A percentile compares a stretch with the other conserved stretches of the same genome.
Evolutionary conservation across 2,113 vertebrate genomes (phyloP).

Genomic region (Mastomys coucha): DNA sequence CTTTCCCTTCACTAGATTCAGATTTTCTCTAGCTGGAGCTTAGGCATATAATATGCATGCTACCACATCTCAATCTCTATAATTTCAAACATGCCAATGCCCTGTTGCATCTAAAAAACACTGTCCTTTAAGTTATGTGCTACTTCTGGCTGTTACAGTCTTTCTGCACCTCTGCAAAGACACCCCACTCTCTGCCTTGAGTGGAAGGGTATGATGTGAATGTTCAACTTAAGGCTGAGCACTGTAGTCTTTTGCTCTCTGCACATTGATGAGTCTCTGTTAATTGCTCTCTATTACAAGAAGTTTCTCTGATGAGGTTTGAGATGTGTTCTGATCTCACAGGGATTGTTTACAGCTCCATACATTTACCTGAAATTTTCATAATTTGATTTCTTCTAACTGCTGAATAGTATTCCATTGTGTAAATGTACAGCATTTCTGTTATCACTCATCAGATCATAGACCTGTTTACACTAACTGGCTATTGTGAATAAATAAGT

Average conservation of each 20-base stretch:
- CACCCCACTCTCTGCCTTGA: background rate
- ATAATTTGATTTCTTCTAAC: background rate
- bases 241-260: background rate
- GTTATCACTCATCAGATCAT: background rate
- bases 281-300: background rate
- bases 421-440: background rate
- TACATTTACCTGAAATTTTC: background rate
- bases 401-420: background rate
- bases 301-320: background rate
- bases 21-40: background rate
- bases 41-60: background rate
- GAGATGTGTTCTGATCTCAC: background rate
- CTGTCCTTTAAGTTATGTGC: background rate
- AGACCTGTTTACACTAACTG: background rate
- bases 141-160: background rate
- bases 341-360: background rate
- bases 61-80: background rate
- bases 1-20: background rate
- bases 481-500: background rate
- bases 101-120: background rate
- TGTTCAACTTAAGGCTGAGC: background rate
- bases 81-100: background rate
- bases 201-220: too few relatives aligned
- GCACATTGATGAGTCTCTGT: background rate
- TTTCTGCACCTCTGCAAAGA: background rate